Evolutionary conservation across 2,888 invertebrate species (phyloP).

Genomic region (Drosophila melanosoma): DNA sequence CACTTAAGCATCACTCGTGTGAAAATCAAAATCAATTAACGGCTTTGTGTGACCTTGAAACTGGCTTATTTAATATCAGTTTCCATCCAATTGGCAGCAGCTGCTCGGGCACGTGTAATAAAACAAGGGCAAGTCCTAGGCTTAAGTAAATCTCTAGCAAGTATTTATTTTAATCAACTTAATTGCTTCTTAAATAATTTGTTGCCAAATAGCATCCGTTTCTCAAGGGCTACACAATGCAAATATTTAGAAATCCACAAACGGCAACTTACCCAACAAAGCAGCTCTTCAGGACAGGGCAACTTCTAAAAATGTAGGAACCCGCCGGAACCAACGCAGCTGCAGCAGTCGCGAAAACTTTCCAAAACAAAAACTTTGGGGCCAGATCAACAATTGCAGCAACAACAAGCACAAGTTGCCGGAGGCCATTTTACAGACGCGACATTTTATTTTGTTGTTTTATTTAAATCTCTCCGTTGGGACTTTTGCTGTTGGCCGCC

Average conservation of each 20-base stretch:
- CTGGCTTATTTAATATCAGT: neutral
- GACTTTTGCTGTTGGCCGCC: neutral
- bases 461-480: constrained; percentile 40
- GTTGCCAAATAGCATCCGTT: constrained; percentile 28
- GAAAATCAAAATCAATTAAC: constrained; percentile 29
- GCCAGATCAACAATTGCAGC: constrained; percentile 31
- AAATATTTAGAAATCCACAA: constrained; percentile 35
- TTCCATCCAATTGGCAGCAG: constrained; percentile 21
- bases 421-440: constrained; percentile 13
- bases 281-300: constrained; percentile 33
- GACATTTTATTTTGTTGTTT: constrained; percentile 34
- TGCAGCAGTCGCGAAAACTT: constrained; percentile 37
- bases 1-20: constrained; percentile 3
- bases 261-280: constrained; percentile 57
- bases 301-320: constrained; percentile 28
- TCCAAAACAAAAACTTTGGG: constrained; percentile 25
- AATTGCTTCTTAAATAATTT: constrained; percentile 76
- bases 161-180: constrained; percentile 55
- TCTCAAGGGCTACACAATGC: constrained; percentile 22
- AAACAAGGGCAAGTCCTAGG: constrained; percentile 14
- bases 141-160: constrained; percentile 60
- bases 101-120: constrained; percentile 2
- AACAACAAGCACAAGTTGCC: constrained; percentile 40
- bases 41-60: constrained; percentile 15
- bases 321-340: constrained; percentile 1